phyloP scores from a whole-genome alignment of 1,140 invertebrate genomes.

The Eriocheir sinensis region DNA sequence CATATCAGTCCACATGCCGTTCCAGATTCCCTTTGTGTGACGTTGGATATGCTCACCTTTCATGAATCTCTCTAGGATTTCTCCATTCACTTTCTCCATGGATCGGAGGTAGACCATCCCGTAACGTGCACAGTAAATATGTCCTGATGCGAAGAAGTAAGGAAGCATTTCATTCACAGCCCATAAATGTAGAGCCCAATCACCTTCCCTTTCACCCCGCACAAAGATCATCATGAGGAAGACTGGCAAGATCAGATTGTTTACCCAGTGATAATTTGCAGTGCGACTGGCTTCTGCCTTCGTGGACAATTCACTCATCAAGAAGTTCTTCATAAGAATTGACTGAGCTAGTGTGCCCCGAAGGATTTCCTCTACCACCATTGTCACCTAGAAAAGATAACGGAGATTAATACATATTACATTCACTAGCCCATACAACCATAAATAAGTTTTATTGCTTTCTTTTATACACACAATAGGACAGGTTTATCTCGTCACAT shows the following conservation, averaged over 20 bases:
- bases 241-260: slow-evolving; percentile 28
- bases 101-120: neutral
- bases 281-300: too few relatives aligned
- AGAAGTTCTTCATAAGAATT: too few relatives aligned
- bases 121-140: slow-evolving; percentile 41
- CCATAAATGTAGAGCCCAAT: slow-evolving; percentile 29
- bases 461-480: too few relatives aligned
- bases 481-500: too few relatives aligned
- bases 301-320: too few relatives aligned
- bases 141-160: slow-evolving; percentile 35
- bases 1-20: slow-evolving; percentile 23
- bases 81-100: neutral
- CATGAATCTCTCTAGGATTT: slow-evolving; percentile 5
- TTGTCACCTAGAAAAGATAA: too few relatives aligned
- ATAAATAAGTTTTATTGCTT: too few relatives aligned
- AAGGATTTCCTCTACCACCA: too few relatives aligned
- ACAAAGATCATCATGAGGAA: slow-evolving; percentile 27
- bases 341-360: too few relatives aligned
- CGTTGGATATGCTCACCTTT: neutral
- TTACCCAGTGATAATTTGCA: too few relatives aligned
- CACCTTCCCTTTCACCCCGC: slow-evolving; percentile 5
- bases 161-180: slow-evolving; percentile 17
- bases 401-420: too few relatives aligned
- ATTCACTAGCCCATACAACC: too few relatives aligned
- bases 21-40: neutral